Evolutionary conservation across 2,113 vertebrate species (phyloP), one percentile per base, ranked within the genome.

Genomic region (Ammospiza caudacuta): DNA sequence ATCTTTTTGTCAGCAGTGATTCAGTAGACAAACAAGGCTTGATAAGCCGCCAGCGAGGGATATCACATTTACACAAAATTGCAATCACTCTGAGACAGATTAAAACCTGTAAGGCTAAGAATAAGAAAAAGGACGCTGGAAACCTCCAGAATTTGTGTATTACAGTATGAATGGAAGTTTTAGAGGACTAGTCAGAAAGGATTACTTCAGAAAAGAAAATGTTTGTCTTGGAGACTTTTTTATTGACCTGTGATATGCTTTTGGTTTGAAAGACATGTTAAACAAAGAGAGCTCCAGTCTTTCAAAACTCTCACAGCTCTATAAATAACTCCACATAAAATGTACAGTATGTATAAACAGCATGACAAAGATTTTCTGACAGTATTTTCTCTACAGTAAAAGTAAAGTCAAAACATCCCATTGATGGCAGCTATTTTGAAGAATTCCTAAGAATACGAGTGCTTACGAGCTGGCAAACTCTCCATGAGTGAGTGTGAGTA

Each of bases 321-420:
- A 91, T 88, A 96, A 93, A 96, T 94, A 92, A 76, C 76, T 94
- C 81, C 58, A 47, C 49, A 81, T 83, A 92, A 93, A 95, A 94
- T 49, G 51, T 93, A 91, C 82, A 72, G 76, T 83, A 95, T 87
- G 80, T 76, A 92, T 90, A 84, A 96, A 95, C 67, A 88, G 72
- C 69, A 70, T 39, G 69, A 92, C 82, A 92, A 75, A 94, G 55
- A 93, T 95, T 94, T 94, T 93, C 74, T 83, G 69, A 92, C 94
- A 94, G 73, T 78, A 89, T 94, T 88, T 90, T 94, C 73, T 96
- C 81, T 73, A 35, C 85, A 81, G 51, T 81, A 83, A 79, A 91
- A 95, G 55, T 72, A 21, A 80, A 92, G 67, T 94, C 81, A 96
- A 96, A 97, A 94, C 80, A 95, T 93, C 80, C 52, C 39, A 66